phyloP scores from a whole-genome alignment of 2,113 vertebrate species.

The Calyptomena viridis region DNA sequence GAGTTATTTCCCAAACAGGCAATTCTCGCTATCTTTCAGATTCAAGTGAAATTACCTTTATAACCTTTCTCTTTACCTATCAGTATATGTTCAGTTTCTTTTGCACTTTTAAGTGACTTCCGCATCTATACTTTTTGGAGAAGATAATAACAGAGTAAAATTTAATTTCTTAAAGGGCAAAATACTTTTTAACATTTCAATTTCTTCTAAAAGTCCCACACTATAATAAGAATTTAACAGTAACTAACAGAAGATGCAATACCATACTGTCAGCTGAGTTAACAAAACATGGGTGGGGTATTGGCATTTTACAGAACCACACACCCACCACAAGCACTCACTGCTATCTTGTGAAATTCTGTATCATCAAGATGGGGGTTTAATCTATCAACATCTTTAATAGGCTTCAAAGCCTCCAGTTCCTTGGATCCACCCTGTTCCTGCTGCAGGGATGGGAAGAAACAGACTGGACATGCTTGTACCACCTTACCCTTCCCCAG shows the following conservation, averaged over 20 bases:
- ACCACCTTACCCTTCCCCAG: not conserved
- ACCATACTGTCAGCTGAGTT: not conserved
- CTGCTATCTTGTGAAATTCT: not conserved
- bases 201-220: not conserved
- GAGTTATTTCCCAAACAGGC: not conserved
- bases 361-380: rapidly evolving
- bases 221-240: not conserved
- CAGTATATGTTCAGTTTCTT: not conserved
- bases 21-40: not conserved
- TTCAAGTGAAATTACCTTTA: not conserved
- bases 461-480: not conserved
- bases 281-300: not conserved
- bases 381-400: not conserved
- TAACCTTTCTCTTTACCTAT: not conserved
- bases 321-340: rapidly evolving
- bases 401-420: not conserved
- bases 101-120: not conserved
- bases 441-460: not conserved
- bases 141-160: not conserved
- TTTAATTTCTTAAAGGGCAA: not conserved
- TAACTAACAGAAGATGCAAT: not conserved
- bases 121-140: not conserved
- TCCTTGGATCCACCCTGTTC: too few species aligned
- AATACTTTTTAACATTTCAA: not conserved
- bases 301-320: not conserved